Conservation (phyloP, 2,797 vertebrate genomes). For the Danionella dracula region DNA sequence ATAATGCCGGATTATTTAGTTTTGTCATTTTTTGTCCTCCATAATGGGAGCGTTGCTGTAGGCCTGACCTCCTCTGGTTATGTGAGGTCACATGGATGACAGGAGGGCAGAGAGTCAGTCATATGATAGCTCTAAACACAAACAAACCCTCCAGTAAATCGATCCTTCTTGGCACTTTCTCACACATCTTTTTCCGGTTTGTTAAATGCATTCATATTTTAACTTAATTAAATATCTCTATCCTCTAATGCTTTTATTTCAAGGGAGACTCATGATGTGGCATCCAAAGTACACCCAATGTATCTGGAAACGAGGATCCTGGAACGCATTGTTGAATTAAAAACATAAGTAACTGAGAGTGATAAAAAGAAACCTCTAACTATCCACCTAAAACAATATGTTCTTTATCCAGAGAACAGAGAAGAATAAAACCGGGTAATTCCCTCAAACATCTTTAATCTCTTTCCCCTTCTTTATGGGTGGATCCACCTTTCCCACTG, state of each 20-base stretch:
- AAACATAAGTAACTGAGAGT: background rate
- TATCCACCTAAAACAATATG: background rate
- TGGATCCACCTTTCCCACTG: background rate
- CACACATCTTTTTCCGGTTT: background rate
- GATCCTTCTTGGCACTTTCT: background rate
- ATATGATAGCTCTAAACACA: slow-evolving; percentile 47
- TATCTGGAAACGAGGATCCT: background rate
- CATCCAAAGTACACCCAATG: no score
- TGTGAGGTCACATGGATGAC: slow-evolving; percentile 55
- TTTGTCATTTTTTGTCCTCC: no score
- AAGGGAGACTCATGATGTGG: no score
- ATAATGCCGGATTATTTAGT: no score
- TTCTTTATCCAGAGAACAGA: background rate
- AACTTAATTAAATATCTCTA: background rate
- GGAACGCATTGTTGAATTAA: background rate
- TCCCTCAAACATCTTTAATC: background rate
- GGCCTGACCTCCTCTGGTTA: slow-evolving; percentile 38
- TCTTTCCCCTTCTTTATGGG: background rate
- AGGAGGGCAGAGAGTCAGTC: slow-evolving; percentile 53
- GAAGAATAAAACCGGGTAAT: background rate
- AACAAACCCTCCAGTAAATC: slow-evolving; percentile 10
- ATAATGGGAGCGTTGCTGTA: background rate
- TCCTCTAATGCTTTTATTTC: no score
- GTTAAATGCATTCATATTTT: background rate
- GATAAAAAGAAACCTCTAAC: background rate